Evolutionary conservation across 92 coral and sea anemone genomes (phyloP).

Genomic region (Epizoanthus stellaris): DNA sequence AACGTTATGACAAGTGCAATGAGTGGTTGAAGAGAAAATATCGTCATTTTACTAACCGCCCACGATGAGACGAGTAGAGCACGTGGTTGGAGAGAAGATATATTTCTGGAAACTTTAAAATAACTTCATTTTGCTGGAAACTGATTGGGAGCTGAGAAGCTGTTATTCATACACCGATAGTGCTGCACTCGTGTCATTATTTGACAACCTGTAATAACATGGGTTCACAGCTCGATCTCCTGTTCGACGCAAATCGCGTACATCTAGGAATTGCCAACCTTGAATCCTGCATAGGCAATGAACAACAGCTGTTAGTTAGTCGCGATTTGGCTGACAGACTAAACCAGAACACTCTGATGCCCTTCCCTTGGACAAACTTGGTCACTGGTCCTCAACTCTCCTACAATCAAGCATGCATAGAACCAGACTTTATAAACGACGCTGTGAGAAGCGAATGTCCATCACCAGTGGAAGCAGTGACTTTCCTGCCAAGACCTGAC

Average conservation of each 20-base stretch:
- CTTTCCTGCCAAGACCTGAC: background rate
- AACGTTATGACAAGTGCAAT: background rate
- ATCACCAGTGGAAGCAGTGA: background rate
- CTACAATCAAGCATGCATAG: background rate
- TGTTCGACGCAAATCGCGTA: background rate
- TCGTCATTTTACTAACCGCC: no score
- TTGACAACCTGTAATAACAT: background rate
- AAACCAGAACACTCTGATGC: background rate
- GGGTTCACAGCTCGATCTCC: background rate
- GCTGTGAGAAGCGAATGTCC: background rate
- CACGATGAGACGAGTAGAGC: no score
- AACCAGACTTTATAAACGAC: background rate
- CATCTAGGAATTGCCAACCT: background rate
- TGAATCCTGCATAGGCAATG: background rate
- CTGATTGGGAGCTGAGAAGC: background rate
- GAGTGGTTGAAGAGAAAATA: slow-evolving; percentile 1
- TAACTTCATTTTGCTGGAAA: background rate
- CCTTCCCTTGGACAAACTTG: background rate
- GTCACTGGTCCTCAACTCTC: background rate
- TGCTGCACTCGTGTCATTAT: background rate
- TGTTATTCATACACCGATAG: background rate
- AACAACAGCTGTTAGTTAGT: background rate
- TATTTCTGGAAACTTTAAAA: background rate
- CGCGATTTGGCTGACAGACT: background rate
- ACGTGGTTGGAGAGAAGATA: background rate